Evolutionary conservation across 2,888 invertebrate genomes (phyloP).

Genomic region (Nemotelus pantherinus): DNA sequence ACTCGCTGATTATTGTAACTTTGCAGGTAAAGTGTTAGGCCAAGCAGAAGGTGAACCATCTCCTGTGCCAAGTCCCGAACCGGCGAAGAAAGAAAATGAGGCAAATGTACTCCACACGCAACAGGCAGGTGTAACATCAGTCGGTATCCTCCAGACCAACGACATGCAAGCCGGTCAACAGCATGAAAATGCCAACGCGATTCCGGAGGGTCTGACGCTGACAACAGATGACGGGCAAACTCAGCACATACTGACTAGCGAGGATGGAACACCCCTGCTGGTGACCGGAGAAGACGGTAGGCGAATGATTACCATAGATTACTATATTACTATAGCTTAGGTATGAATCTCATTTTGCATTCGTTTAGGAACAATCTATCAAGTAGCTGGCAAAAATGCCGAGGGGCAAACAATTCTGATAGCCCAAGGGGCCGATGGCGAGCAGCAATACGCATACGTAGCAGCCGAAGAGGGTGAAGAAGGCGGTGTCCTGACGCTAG

Average conservation of each 20-base stretch:
- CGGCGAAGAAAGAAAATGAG: neutral
- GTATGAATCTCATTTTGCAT: neutral
- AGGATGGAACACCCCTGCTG: constrained; percentile 76
- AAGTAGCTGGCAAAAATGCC: constrained; percentile 82
- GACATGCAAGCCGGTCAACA: constrained; percentile 49
- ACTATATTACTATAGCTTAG: neutral
- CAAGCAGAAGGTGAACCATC: constrained; percentile 71
- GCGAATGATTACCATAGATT: neutral
- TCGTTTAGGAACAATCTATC: constrained; percentile 60
- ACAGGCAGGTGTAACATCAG: constrained; percentile 16
- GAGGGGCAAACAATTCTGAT: constrained; percentile 80
- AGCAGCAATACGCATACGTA: constrained; percentile 76
- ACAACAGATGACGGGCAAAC: constrained; percentile 67
- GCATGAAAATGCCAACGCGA: constrained; percentile 1
- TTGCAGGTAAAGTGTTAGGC: constrained; percentile 63
- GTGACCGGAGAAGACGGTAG: constrained; percentile 86
- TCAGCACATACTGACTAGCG: constrained; percentile 64
- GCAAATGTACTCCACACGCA: neutral
- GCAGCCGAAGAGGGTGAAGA: constrained; percentile 71
- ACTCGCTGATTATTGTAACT: neutral
- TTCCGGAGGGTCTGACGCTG: constrained; percentile 15
- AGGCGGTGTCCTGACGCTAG: constrained; percentile 65
- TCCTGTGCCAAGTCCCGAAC: constrained; percentile 34
- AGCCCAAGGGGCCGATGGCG: constrained; percentile 78
- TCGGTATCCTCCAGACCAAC: constrained; percentile 32